Evolutionary conservation across 2,113 vertebrate genomes (phyloP).

Genomic region (Chitala chitala): DNA sequence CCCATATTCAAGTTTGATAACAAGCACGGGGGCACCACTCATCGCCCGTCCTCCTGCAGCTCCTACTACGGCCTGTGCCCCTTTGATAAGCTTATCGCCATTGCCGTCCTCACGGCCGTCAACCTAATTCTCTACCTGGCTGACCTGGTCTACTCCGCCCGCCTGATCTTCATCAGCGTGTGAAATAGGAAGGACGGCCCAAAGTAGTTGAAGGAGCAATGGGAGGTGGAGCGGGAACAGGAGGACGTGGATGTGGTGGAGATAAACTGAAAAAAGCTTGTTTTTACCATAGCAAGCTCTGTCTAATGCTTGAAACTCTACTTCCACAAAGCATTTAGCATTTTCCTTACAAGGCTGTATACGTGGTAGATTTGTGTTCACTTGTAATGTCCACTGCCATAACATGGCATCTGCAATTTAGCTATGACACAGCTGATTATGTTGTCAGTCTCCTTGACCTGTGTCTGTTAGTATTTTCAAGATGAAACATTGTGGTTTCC

Average conservation of each 20-base stretch:
- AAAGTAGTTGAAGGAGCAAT: too few relatives aligned
- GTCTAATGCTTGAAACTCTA: not conserved
- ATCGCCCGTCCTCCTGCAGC: slow-evolving; percentile 25
- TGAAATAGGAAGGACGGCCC: slow-evolving; percentile 25
- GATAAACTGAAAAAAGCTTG: too few relatives aligned
- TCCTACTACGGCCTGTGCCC: not conserved
- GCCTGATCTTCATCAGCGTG: slow-evolving; percentile 70
- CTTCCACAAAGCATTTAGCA: not conserved
- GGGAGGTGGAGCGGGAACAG: too few relatives aligned
- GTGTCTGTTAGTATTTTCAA: too few relatives aligned
- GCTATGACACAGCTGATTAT: not conserved
- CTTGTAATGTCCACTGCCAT: not conserved
- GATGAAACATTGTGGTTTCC: too few relatives aligned
- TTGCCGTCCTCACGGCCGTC: slow-evolving; percentile 69
- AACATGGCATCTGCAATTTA: not conserved
- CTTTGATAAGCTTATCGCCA: slow-evolving; percentile 69
- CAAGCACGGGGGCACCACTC: slow-evolving; percentile 36
- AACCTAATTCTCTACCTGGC: slow-evolving; percentile 80
- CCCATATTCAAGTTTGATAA: slow-evolving; percentile 76
- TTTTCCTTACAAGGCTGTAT: not conserved
- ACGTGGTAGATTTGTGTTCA: not conserved
- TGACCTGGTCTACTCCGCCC: slow-evolving; percentile 75
- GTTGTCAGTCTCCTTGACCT: not conserved
- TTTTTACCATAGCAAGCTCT: not conserved
- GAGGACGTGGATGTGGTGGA: too few relatives aligned